Conservation (phyloP, 2,888 invertebrate species). For the Flabesymbios commensalis region DNA sequence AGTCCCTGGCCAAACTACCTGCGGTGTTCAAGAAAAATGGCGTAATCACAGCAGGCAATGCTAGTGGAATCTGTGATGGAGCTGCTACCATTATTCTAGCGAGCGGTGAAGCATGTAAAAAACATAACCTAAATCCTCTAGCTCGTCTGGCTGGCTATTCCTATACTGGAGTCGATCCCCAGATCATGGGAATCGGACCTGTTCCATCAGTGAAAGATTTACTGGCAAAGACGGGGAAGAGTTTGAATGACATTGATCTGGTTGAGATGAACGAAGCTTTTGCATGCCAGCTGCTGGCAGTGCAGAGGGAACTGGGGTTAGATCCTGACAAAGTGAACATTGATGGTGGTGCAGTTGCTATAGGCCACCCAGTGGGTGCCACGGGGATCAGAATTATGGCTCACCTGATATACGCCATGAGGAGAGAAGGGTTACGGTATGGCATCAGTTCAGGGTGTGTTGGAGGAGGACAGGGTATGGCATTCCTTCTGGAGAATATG, state of each 20-base stretch:
- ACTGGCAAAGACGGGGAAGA: conserved; percentile 74
- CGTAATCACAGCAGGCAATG: conserved; percentile 89
- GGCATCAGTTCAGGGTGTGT: conserved; percentile 97
- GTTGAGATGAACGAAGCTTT: conserved; percentile 99
- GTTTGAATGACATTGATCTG: conserved; percentile 85
- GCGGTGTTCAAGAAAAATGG: conserved; percentile 94
- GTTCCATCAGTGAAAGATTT: conserved; percentile 89
- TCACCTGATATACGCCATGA: conserved; percentile 88
- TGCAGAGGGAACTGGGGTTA: conserved; percentile 84
- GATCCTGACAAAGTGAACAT: conserved; percentile 88
- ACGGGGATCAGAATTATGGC: conserved; percentile 90
- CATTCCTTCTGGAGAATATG: conserved; percentile 78
- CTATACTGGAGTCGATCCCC: conserved; percentile 88
- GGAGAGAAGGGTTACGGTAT: conserved; percentile 80
- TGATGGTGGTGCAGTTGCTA: conserved; percentile 93
- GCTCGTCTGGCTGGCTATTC: conserved; percentile 90
- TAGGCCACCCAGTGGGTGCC: conserved; percentile 97
- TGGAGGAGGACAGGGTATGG: conserved; percentile 98
- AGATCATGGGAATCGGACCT: conserved; percentile 97
- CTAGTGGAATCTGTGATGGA: conserved; percentile 98
- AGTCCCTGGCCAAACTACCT: conserved; percentile 81
- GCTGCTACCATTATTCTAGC: conserved; percentile 90
- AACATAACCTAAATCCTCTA: conserved; percentile 81
- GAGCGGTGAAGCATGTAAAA: conserved; percentile 83
- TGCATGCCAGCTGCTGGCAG: conserved; percentile 90